Evolutionary conservation across 2,797 vertebrate genomes (phyloP).

Genomic region (Sebastes diploproa): DNA sequence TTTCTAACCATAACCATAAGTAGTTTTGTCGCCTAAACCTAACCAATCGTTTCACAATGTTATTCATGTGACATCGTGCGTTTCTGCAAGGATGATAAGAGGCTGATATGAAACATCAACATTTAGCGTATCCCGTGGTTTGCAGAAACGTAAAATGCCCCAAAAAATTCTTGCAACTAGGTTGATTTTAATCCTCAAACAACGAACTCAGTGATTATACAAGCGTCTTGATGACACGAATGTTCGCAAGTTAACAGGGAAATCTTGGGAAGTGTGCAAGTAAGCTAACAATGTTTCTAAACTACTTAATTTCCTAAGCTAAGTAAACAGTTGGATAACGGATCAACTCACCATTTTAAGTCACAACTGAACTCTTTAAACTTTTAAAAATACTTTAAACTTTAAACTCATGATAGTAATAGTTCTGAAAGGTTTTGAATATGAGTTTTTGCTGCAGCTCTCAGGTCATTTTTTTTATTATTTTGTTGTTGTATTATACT

Average conservation of each 20-base stretch:
- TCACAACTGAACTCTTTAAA: not conserved
- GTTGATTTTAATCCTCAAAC: not conserved
- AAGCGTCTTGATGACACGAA: rapidly evolving
- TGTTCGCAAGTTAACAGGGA: not conserved
- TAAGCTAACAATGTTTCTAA: not conserved
- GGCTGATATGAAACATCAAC: not conserved
- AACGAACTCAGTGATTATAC: not conserved
- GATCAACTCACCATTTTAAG: not conserved
- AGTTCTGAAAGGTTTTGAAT: not conserved
- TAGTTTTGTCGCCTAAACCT: not conserved
- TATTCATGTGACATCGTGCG: not conserved
- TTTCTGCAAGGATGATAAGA: rapidly evolving
- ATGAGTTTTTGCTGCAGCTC: constrained; percentile 13
- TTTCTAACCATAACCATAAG: not conserved
- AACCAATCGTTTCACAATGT: not conserved
- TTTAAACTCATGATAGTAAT: no score
- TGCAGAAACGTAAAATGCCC: no score
- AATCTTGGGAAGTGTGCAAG: not conserved
- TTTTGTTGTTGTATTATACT: not conserved
- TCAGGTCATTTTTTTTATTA: not conserved
- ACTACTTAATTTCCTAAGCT: not conserved
- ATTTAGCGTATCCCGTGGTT: no score
- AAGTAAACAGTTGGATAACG: not conserved
- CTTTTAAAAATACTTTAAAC: rapidly evolving
- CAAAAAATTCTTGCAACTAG: rapidly evolving